Conservation (phyloP, 30 jellyfish, hydroid and myxozoan species). For the Cassiopea andromeda region DNA sequence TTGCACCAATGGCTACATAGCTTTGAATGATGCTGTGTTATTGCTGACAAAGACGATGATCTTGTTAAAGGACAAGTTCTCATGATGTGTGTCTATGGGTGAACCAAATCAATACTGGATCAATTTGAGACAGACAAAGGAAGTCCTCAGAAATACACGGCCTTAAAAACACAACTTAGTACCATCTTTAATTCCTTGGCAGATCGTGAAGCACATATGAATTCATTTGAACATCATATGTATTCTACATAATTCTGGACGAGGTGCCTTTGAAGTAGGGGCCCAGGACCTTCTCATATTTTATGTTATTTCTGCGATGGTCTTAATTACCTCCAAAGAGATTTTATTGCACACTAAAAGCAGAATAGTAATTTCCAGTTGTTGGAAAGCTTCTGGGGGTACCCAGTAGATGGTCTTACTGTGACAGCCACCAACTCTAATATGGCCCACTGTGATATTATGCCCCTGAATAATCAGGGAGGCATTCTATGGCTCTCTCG, state of each 20-base stretch:
- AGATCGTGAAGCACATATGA: too few species aligned
- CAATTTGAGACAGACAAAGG: too few species aligned
- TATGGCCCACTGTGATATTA: not conserved
- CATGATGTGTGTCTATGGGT: too few species aligned
- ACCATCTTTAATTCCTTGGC: too few species aligned
- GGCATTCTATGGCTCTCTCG: conserved; percentile 6
- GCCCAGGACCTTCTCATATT: conserved; percentile 13
- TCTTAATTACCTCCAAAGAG: conserved; percentile 2
- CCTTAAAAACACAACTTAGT: too few species aligned
- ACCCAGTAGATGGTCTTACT: conserved; percentile 16
- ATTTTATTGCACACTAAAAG: not conserved
- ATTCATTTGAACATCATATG: too few species aligned
- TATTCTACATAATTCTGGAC: conserved; percentile 2
- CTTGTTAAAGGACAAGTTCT: too few species aligned
- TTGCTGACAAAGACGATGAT: too few species aligned
- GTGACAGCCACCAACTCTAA: conserved; percentile 2
- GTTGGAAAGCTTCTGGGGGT: not conserved
- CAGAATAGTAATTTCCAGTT: conserved; percentile 4
- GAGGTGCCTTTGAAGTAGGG: conserved; percentile 5
- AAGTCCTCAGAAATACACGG: too few species aligned
- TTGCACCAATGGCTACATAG: too few species aligned
- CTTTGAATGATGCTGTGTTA: too few species aligned
- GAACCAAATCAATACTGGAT: too few species aligned
- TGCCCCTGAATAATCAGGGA: not conserved
- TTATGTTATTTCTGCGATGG: conserved; percentile 2